Conservation (phyloP, 2,797 vertebrate species). For the Neoniphon sammara region DNA sequence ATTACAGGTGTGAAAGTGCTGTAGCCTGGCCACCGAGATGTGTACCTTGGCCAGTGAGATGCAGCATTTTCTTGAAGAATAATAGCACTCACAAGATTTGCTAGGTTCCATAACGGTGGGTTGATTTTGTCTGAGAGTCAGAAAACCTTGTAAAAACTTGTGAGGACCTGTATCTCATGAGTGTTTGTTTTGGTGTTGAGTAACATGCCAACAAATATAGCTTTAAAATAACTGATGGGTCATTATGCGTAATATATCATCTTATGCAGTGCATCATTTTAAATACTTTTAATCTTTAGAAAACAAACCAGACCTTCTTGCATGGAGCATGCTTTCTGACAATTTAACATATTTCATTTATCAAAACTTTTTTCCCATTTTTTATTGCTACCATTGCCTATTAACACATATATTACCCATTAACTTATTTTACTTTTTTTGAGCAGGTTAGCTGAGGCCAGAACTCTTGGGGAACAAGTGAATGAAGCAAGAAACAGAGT, state of each 20-base stretch:
- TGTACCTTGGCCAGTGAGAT: not conserved
- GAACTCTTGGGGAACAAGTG: constrained; percentile 86
- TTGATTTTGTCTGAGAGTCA: not conserved
- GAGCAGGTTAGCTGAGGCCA: constrained; percentile 90
- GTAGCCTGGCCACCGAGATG: not conserved
- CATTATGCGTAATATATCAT: not conserved
- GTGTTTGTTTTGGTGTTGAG: not conserved
- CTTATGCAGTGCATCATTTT: not conserved
- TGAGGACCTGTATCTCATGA: not conserved
- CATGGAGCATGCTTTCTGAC: not conserved
- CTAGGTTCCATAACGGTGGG: constrained; percentile 3
- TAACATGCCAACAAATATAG: constrained; percentile 6
- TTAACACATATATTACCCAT: constrained; percentile 2
- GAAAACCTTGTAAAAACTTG: not conserved
- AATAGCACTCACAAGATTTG: not conserved
- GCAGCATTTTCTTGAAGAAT: not conserved
- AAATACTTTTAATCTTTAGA: not conserved
- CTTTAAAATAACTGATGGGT: not conserved
- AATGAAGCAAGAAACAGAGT: constrained; percentile 86
- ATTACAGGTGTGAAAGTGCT: constrained; percentile 1
- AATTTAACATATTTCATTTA: not conserved
- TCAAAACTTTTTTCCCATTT: not conserved
- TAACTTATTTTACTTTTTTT: constrained; percentile 43
- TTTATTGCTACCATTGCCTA: constrained; percentile 1
- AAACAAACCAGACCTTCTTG: too few relatives aligned